These are phyloP conservation scores for Campylomormyrus numenius DNA, from an alignment of 2,113 vertebrate species.

Conservation along the genomic window DNA sequence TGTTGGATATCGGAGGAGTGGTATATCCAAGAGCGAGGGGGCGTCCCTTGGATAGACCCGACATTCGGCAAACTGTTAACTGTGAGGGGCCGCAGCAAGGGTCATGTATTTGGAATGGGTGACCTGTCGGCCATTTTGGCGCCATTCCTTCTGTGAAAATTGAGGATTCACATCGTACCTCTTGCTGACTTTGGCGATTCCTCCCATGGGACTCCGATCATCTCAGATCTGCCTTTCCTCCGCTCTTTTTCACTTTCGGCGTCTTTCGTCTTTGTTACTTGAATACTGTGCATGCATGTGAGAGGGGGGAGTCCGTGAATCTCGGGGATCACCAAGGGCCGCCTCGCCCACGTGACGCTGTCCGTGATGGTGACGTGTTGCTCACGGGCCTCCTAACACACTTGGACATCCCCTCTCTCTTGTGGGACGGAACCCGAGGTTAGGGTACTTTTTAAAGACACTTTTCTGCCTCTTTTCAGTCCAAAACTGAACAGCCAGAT, in stretches of 20 bases:
- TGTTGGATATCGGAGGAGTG: not conserved
- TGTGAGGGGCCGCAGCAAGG: not conserved
- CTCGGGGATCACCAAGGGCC: not conserved
- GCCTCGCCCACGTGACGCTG: conserved; percentile 29
- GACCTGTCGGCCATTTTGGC: not conserved
- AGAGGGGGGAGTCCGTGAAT: conserved; percentile 14
- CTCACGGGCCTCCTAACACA: conserved; percentile 34
- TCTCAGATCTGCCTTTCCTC: conserved; percentile 26
- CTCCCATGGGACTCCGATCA: conserved; percentile 8
- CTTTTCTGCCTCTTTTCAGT: conserved; percentile 53
- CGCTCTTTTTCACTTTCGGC: not conserved
- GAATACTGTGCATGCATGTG: conserved; percentile 64
- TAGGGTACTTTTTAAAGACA: conserved; percentile 14
- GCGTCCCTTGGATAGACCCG: not conserved
- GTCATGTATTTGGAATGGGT: not conserved
- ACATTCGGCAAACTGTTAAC: not conserved
- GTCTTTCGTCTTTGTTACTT: conserved; percentile 42
- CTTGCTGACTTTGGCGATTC: conserved; percentile 43
- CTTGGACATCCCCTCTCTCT: conserved; percentile 43
- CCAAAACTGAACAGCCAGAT: conserved; percentile 32
- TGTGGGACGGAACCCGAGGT: conserved; percentile 12
- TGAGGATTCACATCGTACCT: conserved; percentile 32
- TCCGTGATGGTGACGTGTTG: not conserved
- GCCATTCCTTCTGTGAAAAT: not conserved
- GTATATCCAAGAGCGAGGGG: not conserved